Percentiles rank a stretch among this genome's conserved stretches.
phyloP scores from a whole-genome alignment of 2,888 invertebrate species.

The Periphyllus acericola region DNA sequence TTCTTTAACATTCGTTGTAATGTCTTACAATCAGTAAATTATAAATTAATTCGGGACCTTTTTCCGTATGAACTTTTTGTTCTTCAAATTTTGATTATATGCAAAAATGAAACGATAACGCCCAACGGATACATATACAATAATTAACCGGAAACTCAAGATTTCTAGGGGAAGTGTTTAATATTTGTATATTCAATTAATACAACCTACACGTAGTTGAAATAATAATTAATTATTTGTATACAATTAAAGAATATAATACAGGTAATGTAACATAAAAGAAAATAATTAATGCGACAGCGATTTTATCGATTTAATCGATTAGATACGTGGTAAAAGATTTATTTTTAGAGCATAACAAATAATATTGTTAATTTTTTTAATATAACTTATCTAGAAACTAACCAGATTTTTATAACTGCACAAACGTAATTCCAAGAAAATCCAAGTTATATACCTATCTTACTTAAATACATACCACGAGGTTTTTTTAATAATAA shows the following conservation, averaged over 20 bases:
- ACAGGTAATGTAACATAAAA: no score
- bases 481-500: no score
- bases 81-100: background rate
- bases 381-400: background rate
- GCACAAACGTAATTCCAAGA: background rate
- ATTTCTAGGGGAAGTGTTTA: background rate
- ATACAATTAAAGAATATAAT: background rate
- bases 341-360: background rate
- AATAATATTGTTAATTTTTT: background rate
- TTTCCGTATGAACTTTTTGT: background rate
- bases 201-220: background rate
- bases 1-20: background rate
- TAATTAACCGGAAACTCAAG: background rate
- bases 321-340: background rate
- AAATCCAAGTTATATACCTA: background rate
- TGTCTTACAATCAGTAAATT: background rate
- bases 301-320: background rate
- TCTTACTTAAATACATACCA: no score
- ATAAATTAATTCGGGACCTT: background rate
- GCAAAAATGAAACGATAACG: background rate
- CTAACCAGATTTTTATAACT: background rate
- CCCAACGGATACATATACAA: background rate
- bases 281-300: background rate
- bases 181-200: constrained; percentile 2
- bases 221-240: background rate